Percentiles rank a stretch among this genome's conserved stretches.
Evolutionary conservation across 2,113 vertebrate genomes (phyloP).

Genomic region (Mellivora capensis): DNA sequence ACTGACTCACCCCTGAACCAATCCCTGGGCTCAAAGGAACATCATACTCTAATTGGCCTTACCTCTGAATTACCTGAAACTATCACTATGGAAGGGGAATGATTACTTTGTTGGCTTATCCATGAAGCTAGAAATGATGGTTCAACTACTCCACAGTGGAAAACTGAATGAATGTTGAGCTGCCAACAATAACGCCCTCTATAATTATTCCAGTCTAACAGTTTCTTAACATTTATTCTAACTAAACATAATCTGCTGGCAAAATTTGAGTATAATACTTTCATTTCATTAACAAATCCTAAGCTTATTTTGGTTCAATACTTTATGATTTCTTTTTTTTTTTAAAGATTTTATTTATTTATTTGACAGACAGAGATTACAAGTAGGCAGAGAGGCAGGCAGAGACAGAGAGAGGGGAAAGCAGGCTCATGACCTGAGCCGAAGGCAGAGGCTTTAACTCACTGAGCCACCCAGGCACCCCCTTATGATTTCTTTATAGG

Average conservation of each 20-base stretch:
- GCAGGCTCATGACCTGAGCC: too few relatives aligned
- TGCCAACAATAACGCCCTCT: neutral
- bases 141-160: neutral
- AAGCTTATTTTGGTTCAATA: neutral
- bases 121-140: neutral
- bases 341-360: too few relatives aligned
- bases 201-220: neutral
- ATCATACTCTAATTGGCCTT: neutral
- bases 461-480: too few relatives aligned
- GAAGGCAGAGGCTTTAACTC: too few relatives aligned
- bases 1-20: neutral
- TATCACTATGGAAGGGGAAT: neutral
- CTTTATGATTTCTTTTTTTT: neutral
- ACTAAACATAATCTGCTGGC: neutral
- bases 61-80: neutral
- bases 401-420: too few relatives aligned
- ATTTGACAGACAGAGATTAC: too few relatives aligned
- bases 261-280: neutral
- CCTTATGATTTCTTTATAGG: neutral
- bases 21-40: neutral
- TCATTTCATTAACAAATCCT: constrained; percentile 19
- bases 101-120: neutral
- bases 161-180: neutral
- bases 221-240: neutral
- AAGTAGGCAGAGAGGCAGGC: too few relatives aligned